phyloP scores from a whole-genome alignment of 2,888 invertebrate genomes.

The Orchestes rusci region DNA sequence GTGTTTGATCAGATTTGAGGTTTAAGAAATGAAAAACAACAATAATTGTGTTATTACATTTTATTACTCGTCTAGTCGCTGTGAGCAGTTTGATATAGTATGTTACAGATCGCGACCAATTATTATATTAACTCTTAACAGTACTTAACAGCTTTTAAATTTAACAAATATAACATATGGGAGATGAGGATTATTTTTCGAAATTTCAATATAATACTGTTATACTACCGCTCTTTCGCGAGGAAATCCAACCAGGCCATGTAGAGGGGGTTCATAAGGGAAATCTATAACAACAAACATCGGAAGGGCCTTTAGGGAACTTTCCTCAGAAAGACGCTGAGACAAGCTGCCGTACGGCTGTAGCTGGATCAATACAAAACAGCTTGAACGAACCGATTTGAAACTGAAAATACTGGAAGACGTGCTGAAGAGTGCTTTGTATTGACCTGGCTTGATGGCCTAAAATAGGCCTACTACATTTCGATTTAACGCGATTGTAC shows the following conservation, averaged over 20 bases:
- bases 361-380: conserved; percentile 5
- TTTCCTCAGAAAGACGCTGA: conserved; percentile 19
- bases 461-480: conserved; percentile 23
- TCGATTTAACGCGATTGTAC: conserved; percentile 24
- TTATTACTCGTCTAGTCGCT: conserved; percentile 27
- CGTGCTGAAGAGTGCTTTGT: too few relatives aligned
- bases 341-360: conserved; percentile 5
- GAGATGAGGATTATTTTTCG: conserved; percentile 40
- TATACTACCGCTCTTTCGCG: conserved; percentile 10
- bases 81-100: conserved; percentile 47
- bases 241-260: conserved; percentile 20
- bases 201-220: conserved; percentile 19
- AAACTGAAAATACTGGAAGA: too few relatives aligned
- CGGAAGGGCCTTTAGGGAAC: conserved; percentile 13
- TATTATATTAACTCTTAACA: conserved; percentile 43
- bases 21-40: too few relatives aligned
- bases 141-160: conserved; percentile 47
- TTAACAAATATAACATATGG: conserved; percentile 42
- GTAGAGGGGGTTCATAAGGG: conserved; percentile 9
- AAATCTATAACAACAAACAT: conserved; percentile 25
- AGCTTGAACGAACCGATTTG: too few relatives aligned
- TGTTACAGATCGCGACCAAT: conserved; percentile 44
- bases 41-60: conserved; percentile 24
- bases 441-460: too few relatives aligned
- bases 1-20: too few relatives aligned